Evolutionary conservation across 2,888 invertebrate species (phyloP).

Genomic region (Eristalis intricaria): DNA sequence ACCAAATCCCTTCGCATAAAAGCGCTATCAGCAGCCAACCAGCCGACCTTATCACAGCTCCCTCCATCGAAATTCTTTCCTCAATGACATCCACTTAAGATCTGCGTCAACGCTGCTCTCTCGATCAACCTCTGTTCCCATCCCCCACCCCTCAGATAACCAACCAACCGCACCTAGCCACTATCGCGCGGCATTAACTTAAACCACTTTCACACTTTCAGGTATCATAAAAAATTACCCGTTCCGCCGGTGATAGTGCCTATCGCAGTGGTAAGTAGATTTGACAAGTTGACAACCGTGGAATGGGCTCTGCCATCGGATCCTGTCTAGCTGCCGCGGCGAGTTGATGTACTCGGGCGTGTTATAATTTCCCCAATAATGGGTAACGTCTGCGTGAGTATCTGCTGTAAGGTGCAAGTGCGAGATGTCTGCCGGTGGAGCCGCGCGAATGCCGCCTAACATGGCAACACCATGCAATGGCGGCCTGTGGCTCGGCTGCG

Average conservation of each 20-base stretch:
- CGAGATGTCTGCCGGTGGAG: conserved; percentile 4
- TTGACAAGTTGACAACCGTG: conserved; percentile 40
- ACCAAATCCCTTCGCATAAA: too few relatives aligned
- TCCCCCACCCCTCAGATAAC: background rate
- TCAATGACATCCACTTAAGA: background rate
- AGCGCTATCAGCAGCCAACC: background rate
- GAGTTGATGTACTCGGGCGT: conserved; percentile 24
- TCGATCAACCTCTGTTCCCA: background rate
- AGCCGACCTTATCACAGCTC: background rate
- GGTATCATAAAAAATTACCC: background rate
- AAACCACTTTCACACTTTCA: conserved; percentile 33
- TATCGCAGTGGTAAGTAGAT: conserved; percentile 38
- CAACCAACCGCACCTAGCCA: background rate
- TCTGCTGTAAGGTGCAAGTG: conserved; percentile 25
- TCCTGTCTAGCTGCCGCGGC: background rate
- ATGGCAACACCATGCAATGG: background rate
- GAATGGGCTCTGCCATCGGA: background rate
- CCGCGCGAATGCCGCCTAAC: conserved; percentile 2
- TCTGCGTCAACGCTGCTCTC: background rate
- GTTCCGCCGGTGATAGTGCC: background rate
- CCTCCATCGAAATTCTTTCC: background rate
- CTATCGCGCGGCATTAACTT: background rate
- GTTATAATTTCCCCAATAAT: conserved; percentile 44
- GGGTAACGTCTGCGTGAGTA: conserved; percentile 20
- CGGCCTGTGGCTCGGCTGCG: background rate